These are phyloP conservation scores for Hyles vespertilio DNA, from an alignment of 1,140 invertebrate genomes.

Conservation along the genomic window DNA sequence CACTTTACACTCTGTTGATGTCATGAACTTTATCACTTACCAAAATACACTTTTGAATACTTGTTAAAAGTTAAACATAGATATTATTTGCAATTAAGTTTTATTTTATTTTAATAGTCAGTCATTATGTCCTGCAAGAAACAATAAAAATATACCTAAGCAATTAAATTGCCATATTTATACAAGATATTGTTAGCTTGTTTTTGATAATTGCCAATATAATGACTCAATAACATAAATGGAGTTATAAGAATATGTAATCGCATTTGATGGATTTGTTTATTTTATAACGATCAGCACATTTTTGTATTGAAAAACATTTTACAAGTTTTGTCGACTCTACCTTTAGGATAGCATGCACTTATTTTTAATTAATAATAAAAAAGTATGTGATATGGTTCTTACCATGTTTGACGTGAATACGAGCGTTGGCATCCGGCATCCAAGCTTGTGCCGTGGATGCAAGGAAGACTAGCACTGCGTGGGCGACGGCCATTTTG, in stretches of 20 bases:
- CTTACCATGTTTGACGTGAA: constrained; percentile 67
- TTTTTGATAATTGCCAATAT: not conserved
- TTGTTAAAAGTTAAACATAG: not conserved
- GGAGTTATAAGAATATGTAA: not conserved
- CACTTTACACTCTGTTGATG: too few species aligned
- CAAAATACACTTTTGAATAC: not conserved
- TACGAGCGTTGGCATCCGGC: constrained; percentile 65
- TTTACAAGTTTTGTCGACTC: too few species aligned
- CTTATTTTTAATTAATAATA: not conserved
- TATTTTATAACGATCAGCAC: too few species aligned
- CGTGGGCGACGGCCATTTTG: constrained; percentile 66
- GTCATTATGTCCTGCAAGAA: constrained; percentile 10
- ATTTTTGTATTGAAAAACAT: too few species aligned
- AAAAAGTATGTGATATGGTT: not conserved
- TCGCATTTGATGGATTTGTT: not conserved
- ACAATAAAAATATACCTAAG: constrained; percentile 4
- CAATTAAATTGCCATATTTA: not conserved
- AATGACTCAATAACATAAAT: not conserved
- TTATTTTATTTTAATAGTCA: too few species aligned
- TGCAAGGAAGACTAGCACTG: constrained; percentile 60
- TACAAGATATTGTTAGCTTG: too few species aligned
- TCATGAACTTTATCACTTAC: too few species aligned
- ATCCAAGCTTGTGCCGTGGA: constrained; percentile 70
- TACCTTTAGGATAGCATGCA: too few species aligned
- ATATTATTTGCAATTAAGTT: not conserved